Evolutionary conservation across 2,797 vertebrate genomes (phyloP), one percentile per base, ranked within the genome.

Genomic region (Sebastes nivosus): DNA sequence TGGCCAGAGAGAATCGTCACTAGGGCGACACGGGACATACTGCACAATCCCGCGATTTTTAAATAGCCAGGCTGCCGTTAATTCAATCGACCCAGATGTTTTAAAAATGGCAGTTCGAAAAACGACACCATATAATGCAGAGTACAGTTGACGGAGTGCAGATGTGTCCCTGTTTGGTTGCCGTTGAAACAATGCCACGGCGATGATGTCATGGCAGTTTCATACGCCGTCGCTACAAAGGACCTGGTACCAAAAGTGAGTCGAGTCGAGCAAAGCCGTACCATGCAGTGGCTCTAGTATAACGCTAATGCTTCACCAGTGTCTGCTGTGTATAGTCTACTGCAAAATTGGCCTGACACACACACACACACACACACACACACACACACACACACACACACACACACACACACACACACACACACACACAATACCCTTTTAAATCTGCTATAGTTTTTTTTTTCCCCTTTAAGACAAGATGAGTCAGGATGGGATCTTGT

Each of bases 401-500:
- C 61, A 38, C 7, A 34, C 30, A 22, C 64, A 27, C 38, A 65
- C 4, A 65, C 61, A 38, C 7, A 64, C 25, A 50, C 5, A 55
- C 25, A 50, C 60, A 32, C 34, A 58, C 24, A 63, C 18, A 79
- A 52, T 36, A 65, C 36, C 29, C 67, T 68, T 81, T 77, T 55
- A 70, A 80, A 82, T 58, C 30, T 54, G 27, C 60, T 59, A 30
- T 4, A 22, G 9, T 14, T 67, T 71, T 42, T 57, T 30, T 69
- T 77, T 50, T 72, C 20, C 32, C 46, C 57, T 75, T 76, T 24
- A 84, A 79, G 74, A 72, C 68, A 63, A 67, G 58, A 83, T 76
- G 64, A 89, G 52, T 77, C 81, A 79, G 64, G 82, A 66, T 60
- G 57, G 64, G 77, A 79, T 91, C 72, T 77, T 61, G 52, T 71